phyloP scores from a whole-genome alignment of 2,113 vertebrate genomes.

The Neolamprologus sp. region DNA sequence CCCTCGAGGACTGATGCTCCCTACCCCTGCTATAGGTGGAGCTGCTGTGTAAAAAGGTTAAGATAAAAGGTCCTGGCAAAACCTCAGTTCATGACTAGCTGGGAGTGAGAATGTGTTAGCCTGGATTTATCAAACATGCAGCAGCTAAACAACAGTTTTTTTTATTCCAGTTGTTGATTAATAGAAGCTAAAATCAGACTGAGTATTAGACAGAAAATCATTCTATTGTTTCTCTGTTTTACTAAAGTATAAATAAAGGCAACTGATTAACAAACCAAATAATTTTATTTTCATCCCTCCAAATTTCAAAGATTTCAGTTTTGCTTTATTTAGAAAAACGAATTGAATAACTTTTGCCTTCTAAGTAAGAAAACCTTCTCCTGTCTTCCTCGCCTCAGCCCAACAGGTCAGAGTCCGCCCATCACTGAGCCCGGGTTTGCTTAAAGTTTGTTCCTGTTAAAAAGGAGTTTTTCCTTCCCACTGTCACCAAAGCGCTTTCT shows the following conservation, averaged over 20 bases:
- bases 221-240: neutral
- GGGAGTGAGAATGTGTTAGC: neutral
- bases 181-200: neutral
- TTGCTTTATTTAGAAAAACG: neutral
- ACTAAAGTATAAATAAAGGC: neutral
- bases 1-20: fast-evolving
- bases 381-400: neutral
- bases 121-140: neutral
- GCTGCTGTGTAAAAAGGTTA: neutral
- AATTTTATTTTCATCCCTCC: neutral
- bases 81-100: neutral
- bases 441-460: neutral
- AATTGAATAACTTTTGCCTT: neutral
- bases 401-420: neutral
- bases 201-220: neutral
- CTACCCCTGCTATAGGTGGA: neutral
- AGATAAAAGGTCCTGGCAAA: neutral
- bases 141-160: neutral
- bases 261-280: neutral
- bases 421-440: neutral
- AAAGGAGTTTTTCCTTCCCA: neutral
- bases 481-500: neutral
- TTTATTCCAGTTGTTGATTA: neutral
- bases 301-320: neutral
- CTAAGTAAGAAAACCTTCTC: neutral